A percentile compares a stretch with the other conserved stretches of the same genome.
These are phyloP conservation scores for Mormyrus iriodes DNA, from an alignment of 2,113 vertebrate species.

Conservation along the genomic window DNA sequence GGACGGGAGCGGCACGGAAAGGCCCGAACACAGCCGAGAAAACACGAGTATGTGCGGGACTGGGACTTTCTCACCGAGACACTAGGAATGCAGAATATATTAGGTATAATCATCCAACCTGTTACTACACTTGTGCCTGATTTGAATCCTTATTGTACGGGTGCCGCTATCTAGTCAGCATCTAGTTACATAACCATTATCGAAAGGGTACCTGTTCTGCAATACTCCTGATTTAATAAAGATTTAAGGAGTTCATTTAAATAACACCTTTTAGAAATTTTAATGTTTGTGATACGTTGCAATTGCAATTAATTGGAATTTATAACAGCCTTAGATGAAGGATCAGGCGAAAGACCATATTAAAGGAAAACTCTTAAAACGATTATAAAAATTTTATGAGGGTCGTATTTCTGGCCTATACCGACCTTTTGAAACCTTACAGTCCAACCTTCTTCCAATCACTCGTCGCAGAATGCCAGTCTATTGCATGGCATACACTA, in stretches of 20 bases:
- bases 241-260: neutral
- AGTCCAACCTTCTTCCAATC: neutral
- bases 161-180: neutral
- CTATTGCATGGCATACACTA: neutral
- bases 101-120: neutral
- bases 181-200: neutral
- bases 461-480: neutral
- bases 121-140: neutral
- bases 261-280: neutral
- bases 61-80: neutral
- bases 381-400: neutral
- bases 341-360: neutral
- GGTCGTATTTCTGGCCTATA: neutral
- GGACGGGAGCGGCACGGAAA: conserved; percentile 14
- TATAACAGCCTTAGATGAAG: neutral
- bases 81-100: neutral
- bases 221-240: neutral
- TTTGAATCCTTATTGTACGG: neutral
- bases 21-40: neutral
- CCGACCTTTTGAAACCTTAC: neutral
- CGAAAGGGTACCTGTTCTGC: neutral
- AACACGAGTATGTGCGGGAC: neutral
- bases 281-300: neutral
- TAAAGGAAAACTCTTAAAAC: neutral
- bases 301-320: neutral